These are phyloP conservation scores for Pangasius larnaudii DNA, from an alignment of 2,797 vertebrate genomes.

Conservation along the genomic window DNA sequence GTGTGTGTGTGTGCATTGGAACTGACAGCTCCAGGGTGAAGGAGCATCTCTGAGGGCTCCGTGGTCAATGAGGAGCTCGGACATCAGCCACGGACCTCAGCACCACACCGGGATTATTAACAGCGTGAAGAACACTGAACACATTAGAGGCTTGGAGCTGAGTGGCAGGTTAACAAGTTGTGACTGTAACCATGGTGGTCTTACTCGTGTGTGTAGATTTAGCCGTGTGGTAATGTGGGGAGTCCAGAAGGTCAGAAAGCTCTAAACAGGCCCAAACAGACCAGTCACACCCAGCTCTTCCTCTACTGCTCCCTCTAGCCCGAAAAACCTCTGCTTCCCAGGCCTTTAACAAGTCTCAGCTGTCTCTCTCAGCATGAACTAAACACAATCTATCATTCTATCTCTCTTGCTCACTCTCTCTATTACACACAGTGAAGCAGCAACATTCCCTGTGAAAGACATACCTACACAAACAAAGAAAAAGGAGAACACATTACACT, in stretches of 20 bases:
- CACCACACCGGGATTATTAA: slow-evolving; percentile 34
- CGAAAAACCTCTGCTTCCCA: slow-evolving; percentile 56
- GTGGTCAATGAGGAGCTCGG: slow-evolving; percentile 18
- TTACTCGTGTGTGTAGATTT: slow-evolving; percentile 30
- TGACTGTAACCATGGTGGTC: slow-evolving; percentile 39
- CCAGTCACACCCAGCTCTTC: slow-evolving; percentile 34
- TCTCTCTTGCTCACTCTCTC: slow-evolving; percentile 24
- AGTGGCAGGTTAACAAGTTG: slow-evolving; percentile 41
- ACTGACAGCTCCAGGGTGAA: slow-evolving; percentile 25
- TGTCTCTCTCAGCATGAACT: slow-evolving; percentile 48
- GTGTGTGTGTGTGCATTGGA: slow-evolving; percentile 23
- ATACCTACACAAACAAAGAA: neutral
- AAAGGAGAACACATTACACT: neutral
- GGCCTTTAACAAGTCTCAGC: slow-evolving; percentile 55
- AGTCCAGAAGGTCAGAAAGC: slow-evolving; percentile 27
- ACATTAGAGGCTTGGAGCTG: slow-evolving; percentile 25
- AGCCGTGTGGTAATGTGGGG: slow-evolving; percentile 25
- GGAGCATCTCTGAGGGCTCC: slow-evolving; percentile 21
- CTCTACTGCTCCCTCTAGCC: slow-evolving; percentile 41
- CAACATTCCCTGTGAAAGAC: neutral
- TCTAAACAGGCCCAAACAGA: slow-evolving; percentile 8
- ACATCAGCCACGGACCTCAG: slow-evolving; percentile 27
- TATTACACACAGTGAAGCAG: slow-evolving; percentile 9
- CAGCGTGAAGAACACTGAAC: slow-evolving; percentile 28
- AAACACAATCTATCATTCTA: slow-evolving; percentile 40